Base-by-base conservation (phyloP, 1,140 invertebrate species). In the Zaprionus gabonicus region DNA sequence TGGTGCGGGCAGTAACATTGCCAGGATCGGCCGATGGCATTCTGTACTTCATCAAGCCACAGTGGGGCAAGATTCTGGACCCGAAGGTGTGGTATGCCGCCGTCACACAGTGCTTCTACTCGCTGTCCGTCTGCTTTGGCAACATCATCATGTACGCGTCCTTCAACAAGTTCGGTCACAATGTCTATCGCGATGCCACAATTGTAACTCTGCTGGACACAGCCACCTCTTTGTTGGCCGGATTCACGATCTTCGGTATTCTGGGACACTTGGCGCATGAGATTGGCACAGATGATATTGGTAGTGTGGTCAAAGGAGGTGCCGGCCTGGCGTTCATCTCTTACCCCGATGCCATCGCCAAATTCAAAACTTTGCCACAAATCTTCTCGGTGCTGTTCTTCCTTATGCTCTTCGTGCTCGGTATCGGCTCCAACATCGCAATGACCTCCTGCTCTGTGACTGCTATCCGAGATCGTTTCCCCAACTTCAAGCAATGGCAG, bases 301-400 rank as follows among this genome's bases (percentile, higher is more conserved):
- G 88, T 15, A 81, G 56, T 13, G 94, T 97, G 5, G 94, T 95
- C 2, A 93, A 94, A 15, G 95, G 95, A 9, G 96, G 96, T 2
- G 94, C 96, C 51, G 96, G 96, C 4, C 93, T 98, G 9, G 97
- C 97, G 5, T 97, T 98, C 77, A 95, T 98, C 27, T 97, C 97
- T 0, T 99, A 98, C 93, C 97, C 98, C 1, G 97, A 98, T 83
- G 97, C 97, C 0, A 96, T 98, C 57, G 95, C 96, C 7, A 97
- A 97, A 91, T 97, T 98, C 79, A 95, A 95, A 5, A 92, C 94
- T 27, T 93, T 96, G 59, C 97, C 97, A 1, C 96, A 97, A 94
- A 95, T 96, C 93, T 98, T 98, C 94, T 95, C 98, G 0, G 95
- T 97, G 1, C 88, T 98, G 5, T 98, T 99, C 94, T 99, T 98